Evolutionary conservation across 2,113 vertebrate genomes (phyloP).

Genomic region (Bambusicola thoracicus): DNA sequence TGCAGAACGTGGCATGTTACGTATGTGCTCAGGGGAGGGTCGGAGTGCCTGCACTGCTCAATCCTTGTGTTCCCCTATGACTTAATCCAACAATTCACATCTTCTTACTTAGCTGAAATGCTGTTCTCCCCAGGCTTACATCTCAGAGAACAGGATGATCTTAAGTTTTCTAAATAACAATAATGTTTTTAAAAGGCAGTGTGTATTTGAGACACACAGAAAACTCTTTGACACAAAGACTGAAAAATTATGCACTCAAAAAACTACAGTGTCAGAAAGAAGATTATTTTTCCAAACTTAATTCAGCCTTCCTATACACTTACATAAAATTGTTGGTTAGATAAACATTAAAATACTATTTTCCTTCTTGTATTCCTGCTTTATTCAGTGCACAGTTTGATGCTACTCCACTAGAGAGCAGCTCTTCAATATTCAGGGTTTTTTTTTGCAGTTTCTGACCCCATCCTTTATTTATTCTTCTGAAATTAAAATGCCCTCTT

Average conservation of each 20-base stretch:
- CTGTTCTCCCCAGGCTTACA: neutral
- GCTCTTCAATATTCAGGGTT: conserved; percentile 1
- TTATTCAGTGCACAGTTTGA: neutral
- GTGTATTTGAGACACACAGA: neutral
- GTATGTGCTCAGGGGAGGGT: neutral
- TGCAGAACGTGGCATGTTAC: neutral
- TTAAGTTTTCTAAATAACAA: neutral
- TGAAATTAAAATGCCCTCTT: conserved; percentile 18
- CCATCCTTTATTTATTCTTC: conserved; percentile 44
- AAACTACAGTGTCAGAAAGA: neutral
- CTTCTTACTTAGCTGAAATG: neutral
- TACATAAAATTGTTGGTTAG: neutral
- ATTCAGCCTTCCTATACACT: neutral
- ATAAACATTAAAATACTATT: neutral
- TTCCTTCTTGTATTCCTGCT: neutral
- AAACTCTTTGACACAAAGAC: neutral
- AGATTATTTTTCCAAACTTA: neutral
- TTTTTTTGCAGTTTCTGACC: conserved; percentile 1
- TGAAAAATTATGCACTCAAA: neutral
- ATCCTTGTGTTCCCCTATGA: neutral
- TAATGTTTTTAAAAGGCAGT: neutral
- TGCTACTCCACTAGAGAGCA: neutral
- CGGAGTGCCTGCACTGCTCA: neutral
- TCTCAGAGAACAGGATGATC: neutral
- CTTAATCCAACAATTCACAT: neutral